Conservation (phyloP, 2,888 invertebrate genomes). For the Melanotus villosus region DNA sequence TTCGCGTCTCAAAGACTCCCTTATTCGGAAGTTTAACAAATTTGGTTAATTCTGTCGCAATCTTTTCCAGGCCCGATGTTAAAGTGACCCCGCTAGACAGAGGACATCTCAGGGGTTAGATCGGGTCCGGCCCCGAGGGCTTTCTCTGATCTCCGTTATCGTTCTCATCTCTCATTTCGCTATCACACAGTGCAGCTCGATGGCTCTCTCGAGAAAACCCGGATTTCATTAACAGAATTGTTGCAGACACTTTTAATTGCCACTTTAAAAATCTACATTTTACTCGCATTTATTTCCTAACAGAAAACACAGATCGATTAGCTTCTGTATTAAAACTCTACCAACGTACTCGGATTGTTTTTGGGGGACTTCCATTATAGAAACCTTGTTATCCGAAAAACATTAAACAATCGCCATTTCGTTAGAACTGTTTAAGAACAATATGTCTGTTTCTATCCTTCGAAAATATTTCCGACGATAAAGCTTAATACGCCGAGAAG, state of each 20-base stretch:
- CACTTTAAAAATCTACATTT: slow-evolving; percentile 53
- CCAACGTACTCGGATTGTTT: too few relatives aligned
- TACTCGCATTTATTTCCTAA: slow-evolving; percentile 29
- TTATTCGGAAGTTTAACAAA: slow-evolving; percentile 28
- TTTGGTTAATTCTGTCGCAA: slow-evolving; percentile 34
- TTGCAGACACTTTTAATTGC: slow-evolving; percentile 57
- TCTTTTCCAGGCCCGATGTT: slow-evolving; percentile 22
- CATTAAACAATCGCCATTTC: too few relatives aligned
- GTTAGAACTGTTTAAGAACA: too few relatives aligned
- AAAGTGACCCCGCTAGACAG: slow-evolving; percentile 34
- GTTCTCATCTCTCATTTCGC: slow-evolving; percentile 60
- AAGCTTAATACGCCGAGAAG: too few relatives aligned
- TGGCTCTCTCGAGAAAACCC: slow-evolving; percentile 52
- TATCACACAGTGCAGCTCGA: slow-evolving; percentile 56
- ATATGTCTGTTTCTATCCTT: too few relatives aligned
- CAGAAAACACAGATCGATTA: slow-evolving; percentile 19
- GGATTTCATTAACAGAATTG: slow-evolving; percentile 57
- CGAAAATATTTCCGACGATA: too few relatives aligned
- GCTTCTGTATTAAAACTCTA: background rate
- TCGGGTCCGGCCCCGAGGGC: slow-evolving; percentile 56
- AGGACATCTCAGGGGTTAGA: slow-evolving; percentile 55
- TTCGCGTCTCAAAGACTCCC: slow-evolving; percentile 7
- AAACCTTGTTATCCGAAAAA: too few relatives aligned
- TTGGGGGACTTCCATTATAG: too few relatives aligned
- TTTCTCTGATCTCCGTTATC: slow-evolving; percentile 60